phyloP scores from a whole-genome alignment of 2,888 invertebrate genomes.

The Caenorhabditis wallacei region DNA sequence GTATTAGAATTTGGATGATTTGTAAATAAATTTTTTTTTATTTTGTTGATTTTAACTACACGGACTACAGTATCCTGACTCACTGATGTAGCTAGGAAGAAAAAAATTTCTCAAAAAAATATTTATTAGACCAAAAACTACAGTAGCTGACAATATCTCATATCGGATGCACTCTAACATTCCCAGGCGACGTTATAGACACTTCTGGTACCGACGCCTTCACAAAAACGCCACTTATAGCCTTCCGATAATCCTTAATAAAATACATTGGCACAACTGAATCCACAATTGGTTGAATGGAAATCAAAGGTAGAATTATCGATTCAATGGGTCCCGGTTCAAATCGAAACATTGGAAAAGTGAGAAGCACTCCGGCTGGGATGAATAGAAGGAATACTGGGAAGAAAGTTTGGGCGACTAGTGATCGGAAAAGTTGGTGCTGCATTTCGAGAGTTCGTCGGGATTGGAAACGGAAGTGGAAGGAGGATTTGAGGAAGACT shows the following conservation, averaged over 20 bases:
- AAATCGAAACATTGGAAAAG: constrained; percentile 32
- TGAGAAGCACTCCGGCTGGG: constrained; percentile 29
- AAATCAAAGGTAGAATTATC: constrained; percentile 2
- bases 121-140: too few species aligned
- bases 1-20: too few species aligned
- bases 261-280: constrained; percentile 43
- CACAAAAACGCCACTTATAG: not conserved
- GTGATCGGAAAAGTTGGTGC: constrained; percentile 37
- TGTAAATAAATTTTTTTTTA: too few species aligned
- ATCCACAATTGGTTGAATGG: constrained; percentile 28
- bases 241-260: constrained; percentile 34
- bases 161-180: not conserved
- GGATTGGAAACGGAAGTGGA: constrained; percentile 20
- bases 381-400: constrained; percentile 40
- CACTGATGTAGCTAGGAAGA: too few species aligned
- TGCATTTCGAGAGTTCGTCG: constrained; percentile 43
- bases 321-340: constrained; percentile 18
- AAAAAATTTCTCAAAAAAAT: too few species aligned
- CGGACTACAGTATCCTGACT: too few species aligned
- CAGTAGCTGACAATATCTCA: too few species aligned
- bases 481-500: constrained; percentile 7
- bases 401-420: constrained; percentile 39
- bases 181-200: not conserved
- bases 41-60: too few species aligned
- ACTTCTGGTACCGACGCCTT: not conserved